Evolutionary conservation across 2,113 vertebrate species (phyloP), one percentile per base, ranked within the genome.

Genomic region (Corythaixoides concolor): DNA sequence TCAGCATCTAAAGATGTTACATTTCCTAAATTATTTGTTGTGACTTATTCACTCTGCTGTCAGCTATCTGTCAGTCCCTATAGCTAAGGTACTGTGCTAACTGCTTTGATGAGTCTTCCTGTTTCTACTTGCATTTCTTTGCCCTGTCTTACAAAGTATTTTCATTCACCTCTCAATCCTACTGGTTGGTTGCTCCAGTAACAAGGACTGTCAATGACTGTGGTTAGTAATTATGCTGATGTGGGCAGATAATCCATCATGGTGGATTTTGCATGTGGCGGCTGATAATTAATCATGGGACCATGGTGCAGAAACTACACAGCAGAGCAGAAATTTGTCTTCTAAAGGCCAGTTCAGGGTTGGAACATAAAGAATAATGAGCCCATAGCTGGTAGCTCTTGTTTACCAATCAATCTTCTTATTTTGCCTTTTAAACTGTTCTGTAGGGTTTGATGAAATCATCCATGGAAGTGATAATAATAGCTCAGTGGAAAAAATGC

Each of bases 241-340:
- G 49, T 13, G 59, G 90, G 72, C 81, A 97, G 97, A 94, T 84
- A 89, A 96, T 96, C 92, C 90, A 95, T 97, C 97, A 95, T 77
- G 85, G 95, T 47, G n/a, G 92, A 62, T 96, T 98, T 97, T 97
- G 85, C 95, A 97, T 94, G 90, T 91, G 88, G 73, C 1, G 19
- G 74, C 41, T 92, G 74, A 93, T 97, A 97, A 98, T 98, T 98
- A 98, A 98, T 97, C 93, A 90, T 58, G 69, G 96, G 89, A 68
- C 77, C 43, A 53, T 88, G 82, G 53, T 96, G 95, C 78, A 96
- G 91, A 84, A 96, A 80, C 94, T 89, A 93, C 67, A 85, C 24
- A 72, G 79, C 50, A 62, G 47, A 96, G 91, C 90, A 95, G 93
- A 97, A 97, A 98, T 98, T 97, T 95, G 95, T 98, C 94, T 97